These are phyloP conservation scores for Scaptomyza flava DNA, from an alignment of 2,888 invertebrate genomes.

Conservation along the genomic window DNA sequence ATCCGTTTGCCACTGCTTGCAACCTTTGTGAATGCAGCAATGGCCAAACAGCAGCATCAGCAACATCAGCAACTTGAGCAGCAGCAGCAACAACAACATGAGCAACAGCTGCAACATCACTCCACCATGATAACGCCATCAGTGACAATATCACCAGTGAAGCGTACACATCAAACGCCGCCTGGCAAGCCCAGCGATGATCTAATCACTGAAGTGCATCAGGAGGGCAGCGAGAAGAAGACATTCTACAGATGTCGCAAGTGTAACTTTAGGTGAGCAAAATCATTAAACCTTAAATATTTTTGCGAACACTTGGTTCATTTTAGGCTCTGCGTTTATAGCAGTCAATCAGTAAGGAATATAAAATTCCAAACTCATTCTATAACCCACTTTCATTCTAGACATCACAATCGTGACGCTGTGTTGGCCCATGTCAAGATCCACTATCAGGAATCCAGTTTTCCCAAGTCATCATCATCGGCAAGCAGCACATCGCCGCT, in stretches of 20 bases:
- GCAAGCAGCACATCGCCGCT: slow-evolving; percentile 67
- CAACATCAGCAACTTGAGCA: slow-evolving; percentile 69
- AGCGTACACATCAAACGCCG: slow-evolving; percentile 84
- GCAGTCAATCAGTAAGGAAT: background rate
- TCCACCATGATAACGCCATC: slow-evolving; percentile 80
- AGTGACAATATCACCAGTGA: slow-evolving; percentile 82
- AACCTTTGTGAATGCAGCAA: slow-evolving; percentile 82
- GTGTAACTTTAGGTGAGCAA: slow-evolving; percentile 91
- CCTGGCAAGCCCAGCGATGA: slow-evolving; percentile 88
- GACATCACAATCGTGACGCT: slow-evolving; percentile 88
- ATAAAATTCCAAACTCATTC: background rate
- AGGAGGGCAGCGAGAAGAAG: slow-evolving; percentile 87
- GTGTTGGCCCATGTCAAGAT: slow-evolving; percentile 88
- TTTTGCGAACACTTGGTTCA: no score
- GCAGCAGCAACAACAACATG: slow-evolving; percentile 57
- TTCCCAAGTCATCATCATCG: slow-evolving; percentile 54
- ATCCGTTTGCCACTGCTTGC: slow-evolving; percentile 80
- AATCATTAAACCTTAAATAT: background rate
- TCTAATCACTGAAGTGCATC: slow-evolving; percentile 84
- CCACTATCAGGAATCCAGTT: slow-evolving; percentile 85
- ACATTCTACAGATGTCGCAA: slow-evolving; percentile 95
- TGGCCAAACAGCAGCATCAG: slow-evolving; percentile 81
- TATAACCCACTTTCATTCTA: slow-evolving; percentile 64
- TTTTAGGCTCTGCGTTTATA: no score
- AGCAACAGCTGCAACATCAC: slow-evolving; percentile 66